Conservation (phyloP, 2,113 vertebrate genomes). For the Cacatua alba region DNA sequence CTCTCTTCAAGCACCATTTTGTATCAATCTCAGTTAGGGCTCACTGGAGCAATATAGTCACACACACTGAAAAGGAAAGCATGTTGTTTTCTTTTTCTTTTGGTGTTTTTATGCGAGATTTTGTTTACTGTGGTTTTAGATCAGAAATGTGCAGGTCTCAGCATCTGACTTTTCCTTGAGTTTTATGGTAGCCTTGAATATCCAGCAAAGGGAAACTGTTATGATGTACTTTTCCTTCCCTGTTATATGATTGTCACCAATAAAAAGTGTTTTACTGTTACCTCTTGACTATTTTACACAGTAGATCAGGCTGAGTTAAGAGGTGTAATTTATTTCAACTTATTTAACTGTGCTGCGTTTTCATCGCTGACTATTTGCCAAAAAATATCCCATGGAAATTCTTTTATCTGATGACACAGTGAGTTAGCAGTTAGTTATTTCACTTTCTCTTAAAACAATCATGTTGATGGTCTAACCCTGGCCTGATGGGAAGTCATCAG, state of each 20-base stretch:
- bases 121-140: background rate
- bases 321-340: constrained; percentile 47
- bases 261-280: constrained; percentile 28
- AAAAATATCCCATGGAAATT: constrained; percentile 49
- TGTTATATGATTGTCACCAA: background rate
- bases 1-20: background rate
- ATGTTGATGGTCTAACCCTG: background rate
- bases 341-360: constrained; percentile 14
- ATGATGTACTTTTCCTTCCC: background rate
- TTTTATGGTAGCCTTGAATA: background rate
- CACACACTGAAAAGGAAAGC: background rate
- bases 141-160: background rate
- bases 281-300: constrained; percentile 30
- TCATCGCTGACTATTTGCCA: constrained; percentile 50
- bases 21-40: background rate
- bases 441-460: constrained; percentile 48
- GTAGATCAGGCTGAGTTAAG: constrained; percentile 18
- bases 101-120: background rate
- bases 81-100: background rate
- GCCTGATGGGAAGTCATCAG: background rate
- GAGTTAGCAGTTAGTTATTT: constrained; percentile 54
- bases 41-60: background rate
- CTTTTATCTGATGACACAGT: constrained; percentile 46
- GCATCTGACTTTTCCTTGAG: background rate
- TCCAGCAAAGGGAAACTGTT: background rate